Evolutionary conservation across 2,113 vertebrate species (phyloP), one percentile per base, ranked within the genome.

Genomic region (Anhinga anhinga): DNA sequence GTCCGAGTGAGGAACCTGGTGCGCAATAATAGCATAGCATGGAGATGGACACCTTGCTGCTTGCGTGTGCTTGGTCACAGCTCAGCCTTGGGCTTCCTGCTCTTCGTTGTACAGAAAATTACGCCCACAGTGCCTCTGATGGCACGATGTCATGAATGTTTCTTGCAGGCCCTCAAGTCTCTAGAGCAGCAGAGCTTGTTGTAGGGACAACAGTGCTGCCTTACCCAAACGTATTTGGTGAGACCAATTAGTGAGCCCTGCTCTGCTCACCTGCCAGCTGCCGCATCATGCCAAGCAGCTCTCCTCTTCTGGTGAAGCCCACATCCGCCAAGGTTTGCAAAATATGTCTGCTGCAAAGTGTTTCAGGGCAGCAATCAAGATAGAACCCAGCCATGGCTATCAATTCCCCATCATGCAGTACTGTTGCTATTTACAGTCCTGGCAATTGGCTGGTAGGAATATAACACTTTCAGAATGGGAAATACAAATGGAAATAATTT

Each of bases 41-140:
- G 45, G 62, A 71, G 56, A 10, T 44, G 45, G 59, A 55, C 63
- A 49, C 29, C 58, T 49, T 66, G 49, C 47, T 77, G 4, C 36
- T 45, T 38, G 7, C 25, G 19, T 9, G 30, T 30, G 15, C 30
- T 62, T 66, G 50, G 52, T 65, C 30, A 61, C 45, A 85, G 17
- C 45, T 77, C 63, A 76, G 58, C 45, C 40, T 38, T 77, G 40
- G 32, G 45, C 70, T 76, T 69, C 38, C 56, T 71, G 26, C n/a
- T 49, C 30, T 25, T 53, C 19, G 4, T 3, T 19, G 12, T n/a
- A 27, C 40, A 77, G 44, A 25, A 45, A 17, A n/a, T 40, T 6
- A 53, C 61, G 27, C 17, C 25, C 3, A 1, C 5, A 11, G 20
- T 32, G 15, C 16, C 7, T 45, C 40, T 1, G 1, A 9, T 14